Conservation (phyloP, 2,113 vertebrate genomes). For the Rhodinocichla rosea region DNA sequence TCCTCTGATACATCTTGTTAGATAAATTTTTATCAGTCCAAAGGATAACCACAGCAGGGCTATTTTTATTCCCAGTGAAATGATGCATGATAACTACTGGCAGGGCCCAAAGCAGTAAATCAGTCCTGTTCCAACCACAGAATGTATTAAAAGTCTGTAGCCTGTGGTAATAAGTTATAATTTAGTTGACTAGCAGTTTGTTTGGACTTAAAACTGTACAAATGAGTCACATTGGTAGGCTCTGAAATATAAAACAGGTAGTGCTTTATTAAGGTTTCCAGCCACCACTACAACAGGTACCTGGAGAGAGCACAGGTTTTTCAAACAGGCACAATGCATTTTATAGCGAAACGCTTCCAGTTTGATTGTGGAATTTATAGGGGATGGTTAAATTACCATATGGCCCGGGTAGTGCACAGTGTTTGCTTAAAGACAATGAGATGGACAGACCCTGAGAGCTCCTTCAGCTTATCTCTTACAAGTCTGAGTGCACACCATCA, state of each 20-base stretch:
- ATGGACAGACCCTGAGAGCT: constrained; percentile 23
- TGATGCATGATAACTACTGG: constrained; percentile 44
- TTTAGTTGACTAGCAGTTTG: constrained; percentile 58
- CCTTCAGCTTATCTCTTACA: background rate
- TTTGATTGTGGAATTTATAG: constrained; percentile 48
- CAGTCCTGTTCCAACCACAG: constrained; percentile 16
- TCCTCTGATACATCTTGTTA: constrained; percentile 44
- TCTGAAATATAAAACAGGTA: constrained; percentile 45
- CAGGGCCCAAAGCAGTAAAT: constrained; percentile 35
- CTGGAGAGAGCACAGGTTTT: background rate
- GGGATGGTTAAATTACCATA: background rate
- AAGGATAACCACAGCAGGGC: constrained; percentile 62
- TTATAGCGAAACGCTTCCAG: background rate
- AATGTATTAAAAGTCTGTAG: constrained; percentile 52
- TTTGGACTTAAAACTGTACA: constrained; percentile 42
- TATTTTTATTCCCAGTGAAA: constrained; percentile 68
- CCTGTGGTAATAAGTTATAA: constrained; percentile 55
- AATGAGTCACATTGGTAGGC: constrained; percentile 49
- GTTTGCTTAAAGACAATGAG: constrained; percentile 17
- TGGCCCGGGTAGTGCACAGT: background rate
- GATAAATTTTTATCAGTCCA: constrained; percentile 65
- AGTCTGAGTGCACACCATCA: background rate
- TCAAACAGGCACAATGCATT: background rate
- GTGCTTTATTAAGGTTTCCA: constrained; percentile 50
- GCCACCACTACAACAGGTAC: background rate